Evolutionary conservation across 2,888 invertebrate species (phyloP).

Genomic region (Dinocampus coccinellae): DNA sequence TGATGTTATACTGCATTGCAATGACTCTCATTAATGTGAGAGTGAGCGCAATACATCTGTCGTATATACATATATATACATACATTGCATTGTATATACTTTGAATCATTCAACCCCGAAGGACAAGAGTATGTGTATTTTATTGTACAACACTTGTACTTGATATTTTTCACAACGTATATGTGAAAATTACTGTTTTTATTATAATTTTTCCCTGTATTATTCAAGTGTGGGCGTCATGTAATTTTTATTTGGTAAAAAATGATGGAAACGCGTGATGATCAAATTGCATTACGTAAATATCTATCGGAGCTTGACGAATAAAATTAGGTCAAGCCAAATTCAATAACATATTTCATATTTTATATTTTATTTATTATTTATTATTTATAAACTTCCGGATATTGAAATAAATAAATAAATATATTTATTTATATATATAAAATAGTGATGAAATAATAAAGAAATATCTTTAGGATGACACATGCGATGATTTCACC

Average conservation of each 20-base stretch:
- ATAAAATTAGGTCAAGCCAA: slow-evolving; percentile 10
- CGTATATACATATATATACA: slow-evolving; percentile 20
- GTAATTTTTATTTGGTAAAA: background rate
- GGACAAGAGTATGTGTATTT: background rate
- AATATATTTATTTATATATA: no score
- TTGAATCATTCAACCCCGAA: background rate
- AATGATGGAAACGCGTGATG: background rate
- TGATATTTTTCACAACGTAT: background rate
- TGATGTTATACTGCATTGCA: slow-evolving; percentile 26
- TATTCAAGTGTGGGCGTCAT: background rate
- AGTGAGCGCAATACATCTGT: slow-evolving; percentile 38
- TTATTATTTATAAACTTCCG: no score
- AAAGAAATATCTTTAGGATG: background rate
- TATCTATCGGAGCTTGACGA: background rate
- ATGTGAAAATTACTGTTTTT: background rate
- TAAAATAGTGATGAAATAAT: no score
- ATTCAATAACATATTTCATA: background rate
- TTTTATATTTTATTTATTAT: background rate
- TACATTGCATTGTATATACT: background rate
- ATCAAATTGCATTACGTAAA: background rate
- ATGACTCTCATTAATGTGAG: slow-evolving; percentile 44
- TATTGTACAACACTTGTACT: background rate
- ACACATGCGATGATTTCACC: background rate
- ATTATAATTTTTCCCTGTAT: background rate
- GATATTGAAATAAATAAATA: no score